Evolutionary conservation across 2,888 invertebrate genomes (phyloP).

Genomic region (Ectemnius lituratus): DNA sequence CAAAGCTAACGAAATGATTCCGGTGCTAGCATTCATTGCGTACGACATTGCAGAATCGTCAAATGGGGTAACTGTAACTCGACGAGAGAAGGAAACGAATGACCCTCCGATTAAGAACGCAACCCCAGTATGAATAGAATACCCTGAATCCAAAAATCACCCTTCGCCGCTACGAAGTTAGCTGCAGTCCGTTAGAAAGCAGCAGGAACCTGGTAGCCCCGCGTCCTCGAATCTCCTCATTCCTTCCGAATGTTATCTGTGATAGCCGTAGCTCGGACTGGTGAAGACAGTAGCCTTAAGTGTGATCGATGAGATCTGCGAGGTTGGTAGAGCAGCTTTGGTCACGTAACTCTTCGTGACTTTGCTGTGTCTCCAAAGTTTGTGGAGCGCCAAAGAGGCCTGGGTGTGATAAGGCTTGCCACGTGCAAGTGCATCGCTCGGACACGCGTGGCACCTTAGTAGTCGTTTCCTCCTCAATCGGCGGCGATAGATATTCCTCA

Average conservation of each 20-base stretch:
- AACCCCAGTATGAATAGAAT: background rate
- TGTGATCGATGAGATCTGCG: slow-evolving; percentile 57
- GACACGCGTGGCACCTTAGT: slow-evolving; percentile 67
- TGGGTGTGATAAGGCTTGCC: slow-evolving; percentile 78
- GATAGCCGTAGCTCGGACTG: slow-evolving; percentile 54
- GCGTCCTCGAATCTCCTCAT: background rate
- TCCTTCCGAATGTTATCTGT: slow-evolving; percentile 60
- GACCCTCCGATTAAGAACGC: too few relatives aligned
- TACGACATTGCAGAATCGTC: too few relatives aligned
- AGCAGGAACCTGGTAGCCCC: background rate
- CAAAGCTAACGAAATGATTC: too few relatives aligned
- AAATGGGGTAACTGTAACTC: too few relatives aligned
- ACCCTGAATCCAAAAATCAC: slow-evolving; percentile 42
- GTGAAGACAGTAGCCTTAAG: slow-evolving; percentile 67
- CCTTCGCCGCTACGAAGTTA: background rate
- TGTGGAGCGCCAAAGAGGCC: slow-evolving; percentile 78
- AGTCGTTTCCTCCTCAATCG: slow-evolving; percentile 36
- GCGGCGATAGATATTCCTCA: slow-evolving; percentile 12
- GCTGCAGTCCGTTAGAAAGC: background rate
- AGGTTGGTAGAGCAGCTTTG: background rate
- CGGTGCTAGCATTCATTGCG: too few relatives aligned
- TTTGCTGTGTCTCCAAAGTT: slow-evolving; percentile 78
- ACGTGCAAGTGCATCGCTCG: slow-evolving; percentile 74
- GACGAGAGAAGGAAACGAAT: too few relatives aligned
- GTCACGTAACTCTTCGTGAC: background rate